phyloP scores from a whole-genome alignment of 2,797 vertebrate species.

The Halcyon chelicuti region DNA sequence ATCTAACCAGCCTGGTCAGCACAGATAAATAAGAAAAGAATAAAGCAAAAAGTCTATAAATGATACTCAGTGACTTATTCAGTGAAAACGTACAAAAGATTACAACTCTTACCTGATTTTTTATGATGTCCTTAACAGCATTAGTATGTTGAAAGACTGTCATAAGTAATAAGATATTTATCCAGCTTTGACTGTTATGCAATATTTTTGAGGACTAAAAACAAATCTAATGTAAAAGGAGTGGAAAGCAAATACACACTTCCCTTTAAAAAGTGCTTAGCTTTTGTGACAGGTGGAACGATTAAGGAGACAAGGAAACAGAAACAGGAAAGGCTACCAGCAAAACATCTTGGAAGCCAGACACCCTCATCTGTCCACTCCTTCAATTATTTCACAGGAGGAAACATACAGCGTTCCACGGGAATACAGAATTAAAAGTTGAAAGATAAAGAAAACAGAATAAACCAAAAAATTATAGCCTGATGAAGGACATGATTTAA shows the following conservation, averaged over 20 bases:
- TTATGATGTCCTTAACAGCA: not conserved
- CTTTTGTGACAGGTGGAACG: not conserved
- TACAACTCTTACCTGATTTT: not conserved
- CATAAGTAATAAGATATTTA: not conserved
- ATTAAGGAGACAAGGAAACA: not conserved
- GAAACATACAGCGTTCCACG: rapidly evolving
- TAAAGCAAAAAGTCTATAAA: not conserved
- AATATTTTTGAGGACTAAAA: not conserved
- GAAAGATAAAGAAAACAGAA: not conserved
- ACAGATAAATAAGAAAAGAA: not conserved
- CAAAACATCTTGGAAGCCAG: not conserved
- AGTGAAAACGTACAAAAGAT: not conserved
- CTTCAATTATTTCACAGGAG: not conserved
- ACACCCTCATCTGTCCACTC: not conserved
- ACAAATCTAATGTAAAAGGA: not conserved
- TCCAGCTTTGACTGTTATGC: not conserved
- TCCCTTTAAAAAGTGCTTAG: not conserved
- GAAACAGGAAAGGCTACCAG: not conserved
- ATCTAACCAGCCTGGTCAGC: rapidly evolving
- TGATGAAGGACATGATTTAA: not conserved
- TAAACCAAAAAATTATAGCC: not conserved
- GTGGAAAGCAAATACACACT: not conserved
- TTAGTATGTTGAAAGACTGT: not conserved
- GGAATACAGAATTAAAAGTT: not conserved
- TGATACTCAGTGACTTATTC: not conserved